Conservation (phyloP, 2,113 vertebrate species). For the Sterrhoptilus dennistouni region DNA sequence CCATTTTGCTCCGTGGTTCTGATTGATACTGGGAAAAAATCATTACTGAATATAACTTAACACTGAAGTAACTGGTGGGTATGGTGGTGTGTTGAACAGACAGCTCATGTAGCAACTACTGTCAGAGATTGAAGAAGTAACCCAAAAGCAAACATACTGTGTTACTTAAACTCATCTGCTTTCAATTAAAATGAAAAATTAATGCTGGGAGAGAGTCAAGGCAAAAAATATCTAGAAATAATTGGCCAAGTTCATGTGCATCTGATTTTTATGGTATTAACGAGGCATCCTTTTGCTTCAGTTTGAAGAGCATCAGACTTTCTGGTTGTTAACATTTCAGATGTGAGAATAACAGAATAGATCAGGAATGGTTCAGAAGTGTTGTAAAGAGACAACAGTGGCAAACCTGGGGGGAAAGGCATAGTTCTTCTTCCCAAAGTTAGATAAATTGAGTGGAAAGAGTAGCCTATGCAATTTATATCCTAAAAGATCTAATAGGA, state of each 20-base stretch:
- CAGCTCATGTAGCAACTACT: background rate
- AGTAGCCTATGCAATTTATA: background rate
- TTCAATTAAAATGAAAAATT: constrained; percentile 1
- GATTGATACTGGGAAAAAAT: constrained; percentile 37
- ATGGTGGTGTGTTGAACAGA: background rate
- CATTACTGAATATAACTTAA: background rate
- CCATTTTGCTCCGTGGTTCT: constrained; percentile 9
- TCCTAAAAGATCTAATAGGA: background rate
- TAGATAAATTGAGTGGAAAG: background rate
- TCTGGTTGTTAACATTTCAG: background rate
- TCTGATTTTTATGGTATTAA: background rate
- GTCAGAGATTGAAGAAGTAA: background rate
- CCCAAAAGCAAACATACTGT: background rate
- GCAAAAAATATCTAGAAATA: background rate
- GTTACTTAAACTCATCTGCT: background rate
- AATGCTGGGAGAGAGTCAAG: background rate
- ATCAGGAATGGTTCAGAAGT: background rate
- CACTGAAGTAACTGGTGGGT: background rate
- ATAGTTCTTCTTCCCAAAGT: background rate
- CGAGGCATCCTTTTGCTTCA: background rate
- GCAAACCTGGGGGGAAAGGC: fast-evolving
- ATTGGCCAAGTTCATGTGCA: background rate
- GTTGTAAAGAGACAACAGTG: background rate
- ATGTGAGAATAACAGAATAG: background rate
- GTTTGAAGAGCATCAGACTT: background rate